These are phyloP conservation scores for Maconellicoccus hirsutus DNA, from an alignment of 1,140 invertebrate species.

Conservation along the genomic window DNA sequence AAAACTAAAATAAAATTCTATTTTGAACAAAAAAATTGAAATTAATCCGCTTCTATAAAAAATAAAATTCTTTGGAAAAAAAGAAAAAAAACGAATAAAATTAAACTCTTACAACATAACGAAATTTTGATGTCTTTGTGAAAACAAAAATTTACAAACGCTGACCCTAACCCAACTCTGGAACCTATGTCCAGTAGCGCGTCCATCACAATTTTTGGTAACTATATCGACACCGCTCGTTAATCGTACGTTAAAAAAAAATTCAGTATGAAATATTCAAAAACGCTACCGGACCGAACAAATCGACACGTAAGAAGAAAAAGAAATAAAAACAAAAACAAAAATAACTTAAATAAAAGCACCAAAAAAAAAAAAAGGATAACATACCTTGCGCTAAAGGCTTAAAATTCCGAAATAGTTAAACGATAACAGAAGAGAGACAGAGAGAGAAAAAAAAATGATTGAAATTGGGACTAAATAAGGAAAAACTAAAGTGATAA, in stretches of 20 bases:
- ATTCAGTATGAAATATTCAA: background rate
- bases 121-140: constrained; percentile 20
- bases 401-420: constrained; percentile 1
- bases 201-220: constrained; percentile 3
- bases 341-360: background rate
- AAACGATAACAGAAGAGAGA: background rate
- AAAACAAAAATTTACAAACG: background rate
- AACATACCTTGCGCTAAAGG: constrained; percentile 8
- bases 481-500: constrained; percentile 21
- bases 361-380: constrained; percentile 13
- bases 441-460: constrained; percentile 3
- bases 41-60: background rate
- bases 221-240: background rate
- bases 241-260: background rate
- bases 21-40: too few species aligned
- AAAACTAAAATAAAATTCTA: too few species aligned
- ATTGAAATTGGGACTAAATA: constrained; percentile 18
- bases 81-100: background rate
- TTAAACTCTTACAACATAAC: background rate
- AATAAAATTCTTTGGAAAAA: background rate
- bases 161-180: background rate
- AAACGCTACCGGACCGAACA: background rate
- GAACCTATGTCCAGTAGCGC: background rate
- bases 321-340: background rate
- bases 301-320: background rate